Base-by-base conservation (phyloP, 2,113 vertebrate genomes). In the Peucedramus taeniatus region DNA sequence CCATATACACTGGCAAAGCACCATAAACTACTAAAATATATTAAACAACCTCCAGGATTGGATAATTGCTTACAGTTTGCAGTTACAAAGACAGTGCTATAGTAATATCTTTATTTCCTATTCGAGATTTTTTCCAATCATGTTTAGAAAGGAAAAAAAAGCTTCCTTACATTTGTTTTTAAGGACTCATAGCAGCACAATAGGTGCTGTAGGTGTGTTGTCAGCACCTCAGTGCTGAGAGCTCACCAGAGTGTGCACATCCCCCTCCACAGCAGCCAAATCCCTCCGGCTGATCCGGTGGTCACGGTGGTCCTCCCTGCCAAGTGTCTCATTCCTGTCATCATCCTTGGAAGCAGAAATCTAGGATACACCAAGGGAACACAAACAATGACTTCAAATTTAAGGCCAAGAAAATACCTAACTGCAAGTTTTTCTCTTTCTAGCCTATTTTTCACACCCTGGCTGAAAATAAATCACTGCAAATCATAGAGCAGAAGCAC, bases 201-300 rank as follows among this genome's bases (percentile, higher is more conserved):
- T n/a, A n/a, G n/a, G 42, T 35, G 7, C 1, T 9, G 24, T 4
- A 28, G 63, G 54, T 10, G 77, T n/a, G 30, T 2, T 74, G 53
- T 1, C 14, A 13, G 4, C 35, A 30, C 3, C 22, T 28, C 15
- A 7, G n/a, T 3, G 37, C 72, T 37, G 50, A 51, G 56, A 80
- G 31, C 96, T 97, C 98, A 99, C 99, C 98, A 99, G 97, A 50
- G 97, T 98, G 33, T 99, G 98, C 90, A 99, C 81, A 1, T 98
- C 97, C 13, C 93, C 98, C 91, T 98, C 98, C 2, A 45, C 3
- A 3, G 97, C 95, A 61, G 96, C 69, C 15, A 97, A 11, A 83
- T 99, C 99, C 84, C 99, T 97, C 56, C 97, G 98, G 53, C 97
- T 98, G 77, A 99, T 50, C 5, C 85, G 97, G 92, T 98, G 98